Percentiles rank a stretch among this genome's conserved stretches.
phyloP scores from a whole-genome alignment of 2,797 vertebrate species.

The Hydrolagus colliei region DNA sequence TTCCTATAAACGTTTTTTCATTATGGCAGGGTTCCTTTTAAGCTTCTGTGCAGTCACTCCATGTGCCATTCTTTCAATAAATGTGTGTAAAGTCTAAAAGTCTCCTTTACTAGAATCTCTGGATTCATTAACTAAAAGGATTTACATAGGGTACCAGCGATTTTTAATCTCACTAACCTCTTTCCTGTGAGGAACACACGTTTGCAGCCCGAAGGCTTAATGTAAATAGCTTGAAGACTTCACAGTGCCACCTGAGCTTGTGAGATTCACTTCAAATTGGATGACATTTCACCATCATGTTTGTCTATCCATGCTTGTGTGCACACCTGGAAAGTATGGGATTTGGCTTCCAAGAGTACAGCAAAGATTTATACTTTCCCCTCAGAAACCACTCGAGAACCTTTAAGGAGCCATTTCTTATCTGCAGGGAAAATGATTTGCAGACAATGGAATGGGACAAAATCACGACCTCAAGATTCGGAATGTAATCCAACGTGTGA shows the following conservation, averaged over 20 bases:
- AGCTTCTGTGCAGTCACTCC: conserved; percentile 14
- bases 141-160: conserved; percentile 19
- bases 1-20: neutral
- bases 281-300: neutral
- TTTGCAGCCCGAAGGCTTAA: neutral
- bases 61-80: conserved; percentile 17
- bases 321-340: too few relatives aligned
- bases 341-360: too few relatives aligned
- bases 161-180: neutral
- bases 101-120: conserved; percentile 5
- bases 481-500: too few relatives aligned
- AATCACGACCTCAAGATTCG: too few relatives aligned
- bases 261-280: conserved; percentile 6
- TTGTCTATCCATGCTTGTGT: too few relatives aligned
- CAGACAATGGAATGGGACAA: too few relatives aligned
- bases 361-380: too few relatives aligned
- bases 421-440: too few relatives aligned
- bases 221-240: neutral
- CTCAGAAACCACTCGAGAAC: too few relatives aligned
- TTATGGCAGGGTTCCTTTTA: conserved; percentile 7
- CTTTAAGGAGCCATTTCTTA: too few relatives aligned
- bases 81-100: conserved; percentile 7
- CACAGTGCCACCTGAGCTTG: neutral
- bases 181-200: neutral
- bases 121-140: conserved; percentile 15